phyloP scores from a whole-genome alignment of 2,113 vertebrate genomes.

The Rattus norvegicus region DNA sequence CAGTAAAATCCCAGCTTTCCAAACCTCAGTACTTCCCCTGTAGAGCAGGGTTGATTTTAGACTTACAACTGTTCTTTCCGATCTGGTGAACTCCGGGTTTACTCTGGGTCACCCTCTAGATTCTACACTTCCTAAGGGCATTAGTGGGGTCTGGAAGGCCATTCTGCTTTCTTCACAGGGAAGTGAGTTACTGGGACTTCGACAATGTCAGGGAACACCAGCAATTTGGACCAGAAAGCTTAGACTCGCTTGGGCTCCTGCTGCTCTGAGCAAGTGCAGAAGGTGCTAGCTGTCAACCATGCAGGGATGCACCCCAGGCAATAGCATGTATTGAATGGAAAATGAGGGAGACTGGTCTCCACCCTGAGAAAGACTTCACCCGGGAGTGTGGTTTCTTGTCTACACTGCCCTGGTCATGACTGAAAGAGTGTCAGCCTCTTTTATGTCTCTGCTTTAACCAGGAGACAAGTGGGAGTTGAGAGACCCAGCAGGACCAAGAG shows the following conservation, averaged over 20 bases:
- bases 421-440: neutral
- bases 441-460: neutral
- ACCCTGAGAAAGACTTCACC: neutral
- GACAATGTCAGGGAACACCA: neutral
- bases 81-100: too few relatives aligned
- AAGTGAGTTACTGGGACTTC: too few relatives aligned
- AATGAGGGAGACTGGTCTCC: neutral
- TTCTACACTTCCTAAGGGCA: neutral
- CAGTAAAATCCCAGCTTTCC: neutral
- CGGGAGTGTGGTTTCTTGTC: neutral
- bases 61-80: neutral
- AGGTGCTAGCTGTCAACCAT: rapidly evolving
- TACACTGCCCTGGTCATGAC: neutral
- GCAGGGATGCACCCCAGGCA: too few relatives aligned
- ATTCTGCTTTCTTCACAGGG: neutral
- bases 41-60: neutral
- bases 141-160: neutral
- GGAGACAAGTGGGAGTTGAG: neutral
- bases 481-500: neutral
- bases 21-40: too few relatives aligned
- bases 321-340: neutral
- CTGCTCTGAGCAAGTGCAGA: neutral
- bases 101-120: too few relatives aligned
- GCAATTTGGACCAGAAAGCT: neutral
- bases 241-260: neutral